Evolutionary conservation across 2,797 vertebrate genomes (phyloP).

Genomic region (Coreius guichenoti): DNA sequence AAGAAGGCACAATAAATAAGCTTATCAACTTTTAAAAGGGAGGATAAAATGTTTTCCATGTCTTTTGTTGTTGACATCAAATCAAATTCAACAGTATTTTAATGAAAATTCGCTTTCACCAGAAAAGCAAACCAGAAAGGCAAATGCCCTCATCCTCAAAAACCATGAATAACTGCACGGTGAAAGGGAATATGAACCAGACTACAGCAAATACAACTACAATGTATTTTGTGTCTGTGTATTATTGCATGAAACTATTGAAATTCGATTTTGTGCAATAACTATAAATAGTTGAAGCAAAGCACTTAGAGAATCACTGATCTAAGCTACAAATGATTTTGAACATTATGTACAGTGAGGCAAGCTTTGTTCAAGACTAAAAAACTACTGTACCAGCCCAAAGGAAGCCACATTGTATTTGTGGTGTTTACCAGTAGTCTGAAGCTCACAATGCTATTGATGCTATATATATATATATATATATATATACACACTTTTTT

Average conservation of each 20-base stretch:
- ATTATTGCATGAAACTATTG: neutral
- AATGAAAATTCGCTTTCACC: neutral
- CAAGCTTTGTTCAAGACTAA: neutral
- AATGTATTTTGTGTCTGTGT: neutral
- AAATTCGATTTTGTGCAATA: neutral
- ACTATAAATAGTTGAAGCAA: neutral
- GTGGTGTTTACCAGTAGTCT: constrained; percentile 3
- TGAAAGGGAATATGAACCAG: neutral
- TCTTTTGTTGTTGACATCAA: neutral
- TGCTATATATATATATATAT: neutral
- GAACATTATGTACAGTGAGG: neutral
- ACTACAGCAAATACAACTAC: neutral
- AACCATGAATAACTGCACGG: neutral
- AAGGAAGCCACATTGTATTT: neutral
- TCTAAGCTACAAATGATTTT: neutral
- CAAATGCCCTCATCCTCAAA: neutral
- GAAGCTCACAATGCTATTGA: neutral
- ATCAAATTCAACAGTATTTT: neutral
- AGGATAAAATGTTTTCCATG: neutral
- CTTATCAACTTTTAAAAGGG: neutral
- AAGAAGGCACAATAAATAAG: neutral
- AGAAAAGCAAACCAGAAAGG: neutral
- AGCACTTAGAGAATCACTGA: neutral
- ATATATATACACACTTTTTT: neutral
- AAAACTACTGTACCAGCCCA: neutral